Evolutionary conservation across 2,888 invertebrate genomes (phyloP).

Genomic region (Ochropleura plecta): DNA sequence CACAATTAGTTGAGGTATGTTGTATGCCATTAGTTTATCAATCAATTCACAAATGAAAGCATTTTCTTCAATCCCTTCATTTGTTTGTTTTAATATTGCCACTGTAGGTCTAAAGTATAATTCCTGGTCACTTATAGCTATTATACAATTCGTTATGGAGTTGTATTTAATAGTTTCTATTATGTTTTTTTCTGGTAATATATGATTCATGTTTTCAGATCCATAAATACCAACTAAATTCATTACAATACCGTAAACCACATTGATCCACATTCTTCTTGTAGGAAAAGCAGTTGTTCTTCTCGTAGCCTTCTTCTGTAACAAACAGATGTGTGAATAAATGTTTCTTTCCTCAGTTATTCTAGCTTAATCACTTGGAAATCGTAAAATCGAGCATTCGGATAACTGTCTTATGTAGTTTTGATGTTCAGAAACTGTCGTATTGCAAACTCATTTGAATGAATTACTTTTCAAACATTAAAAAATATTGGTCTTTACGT

Average conservation of each 20-base stretch:
- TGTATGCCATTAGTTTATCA: constrained; percentile 47
- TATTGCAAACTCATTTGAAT: too few relatives aligned
- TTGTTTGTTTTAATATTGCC: constrained; percentile 52
- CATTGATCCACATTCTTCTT: constrained; percentile 34
- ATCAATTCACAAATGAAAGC: constrained; percentile 59
- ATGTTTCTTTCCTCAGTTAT: not conserved
- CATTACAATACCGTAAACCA: constrained; percentile 24
- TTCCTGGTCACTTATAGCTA: constrained; percentile 54
- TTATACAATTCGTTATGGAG: constrained; percentile 63
- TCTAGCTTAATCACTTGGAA: not conserved
- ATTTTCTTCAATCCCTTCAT: constrained; percentile 36
- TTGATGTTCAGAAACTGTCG: not conserved
- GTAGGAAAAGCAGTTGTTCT: not conserved
- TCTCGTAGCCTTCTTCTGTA: not conserved
- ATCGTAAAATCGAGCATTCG: not conserved
- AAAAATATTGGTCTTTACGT: not conserved
- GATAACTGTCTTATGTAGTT: not conserved
- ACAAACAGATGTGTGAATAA: not conserved
- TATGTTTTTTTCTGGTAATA: not conserved
- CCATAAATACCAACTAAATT: not conserved
- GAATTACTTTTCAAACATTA: not conserved
- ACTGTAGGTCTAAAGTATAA: constrained; percentile 63
- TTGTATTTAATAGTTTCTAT: constrained; percentile 26
- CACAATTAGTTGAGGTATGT: constrained; percentile 55
- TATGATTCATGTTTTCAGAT: not conserved